Percentiles rank a stretch among this genome's conserved stretches.
Conservation (phyloP, 2,888 invertebrate genomes). For the Embidobia sp. region DNA sequence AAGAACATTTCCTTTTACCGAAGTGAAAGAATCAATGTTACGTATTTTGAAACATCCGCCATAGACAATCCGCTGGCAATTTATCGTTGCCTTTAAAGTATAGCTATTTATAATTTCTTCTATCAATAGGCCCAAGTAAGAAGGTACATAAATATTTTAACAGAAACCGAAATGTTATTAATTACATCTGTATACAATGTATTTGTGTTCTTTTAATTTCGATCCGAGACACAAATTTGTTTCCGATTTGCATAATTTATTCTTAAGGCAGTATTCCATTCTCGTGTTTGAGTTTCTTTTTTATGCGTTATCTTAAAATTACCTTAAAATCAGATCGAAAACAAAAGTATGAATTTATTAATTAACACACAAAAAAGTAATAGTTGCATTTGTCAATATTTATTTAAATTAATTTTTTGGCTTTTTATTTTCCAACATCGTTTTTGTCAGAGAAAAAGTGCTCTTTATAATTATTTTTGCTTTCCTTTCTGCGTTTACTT, state of each 20-base stretch:
- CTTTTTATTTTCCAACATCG: no score
- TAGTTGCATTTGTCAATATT: slow-evolving; percentile 5
- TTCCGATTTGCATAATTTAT: slow-evolving; percentile 22
- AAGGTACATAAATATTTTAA: no score
- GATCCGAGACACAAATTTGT: not conserved
- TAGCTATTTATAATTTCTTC: not conserved
- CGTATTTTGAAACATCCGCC: slow-evolving; percentile 44
- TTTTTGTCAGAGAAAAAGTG: no score
- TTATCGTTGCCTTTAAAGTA: not conserved
- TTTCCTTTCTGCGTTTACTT: no score
- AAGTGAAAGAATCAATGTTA: slow-evolving; percentile 46
- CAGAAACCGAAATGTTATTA: no score
- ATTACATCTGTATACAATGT: no score
- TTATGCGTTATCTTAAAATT: slow-evolving; percentile 1
- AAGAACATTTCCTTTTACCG: slow-evolving; percentile 48
- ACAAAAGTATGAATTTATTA: slow-evolving; percentile 16
- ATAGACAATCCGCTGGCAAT: slow-evolving; percentile 26
- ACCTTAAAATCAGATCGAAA: slow-evolving; percentile 12
- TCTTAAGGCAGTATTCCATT: not conserved
- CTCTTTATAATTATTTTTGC: no score
- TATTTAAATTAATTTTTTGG: no score
- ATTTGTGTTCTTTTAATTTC: no score
- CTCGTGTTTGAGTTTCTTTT: not conserved
- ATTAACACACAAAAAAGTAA: not conserved
- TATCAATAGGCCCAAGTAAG: no score